phyloP scores from a whole-genome alignment of 2,888 invertebrate genomes.

The Sinopyrophorus schimmeli region DNA sequence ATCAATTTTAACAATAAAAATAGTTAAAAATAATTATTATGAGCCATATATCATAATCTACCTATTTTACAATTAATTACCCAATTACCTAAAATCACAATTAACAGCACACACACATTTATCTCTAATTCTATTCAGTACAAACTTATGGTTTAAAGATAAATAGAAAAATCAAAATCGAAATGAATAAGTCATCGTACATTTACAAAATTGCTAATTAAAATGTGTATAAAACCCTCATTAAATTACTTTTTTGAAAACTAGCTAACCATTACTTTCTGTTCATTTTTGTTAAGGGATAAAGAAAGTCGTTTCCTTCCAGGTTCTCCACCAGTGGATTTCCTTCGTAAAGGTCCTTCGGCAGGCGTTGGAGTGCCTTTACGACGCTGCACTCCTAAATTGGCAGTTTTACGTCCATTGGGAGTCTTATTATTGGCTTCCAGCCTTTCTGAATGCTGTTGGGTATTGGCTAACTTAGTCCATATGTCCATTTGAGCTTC shows the following conservation, averaged over 20 bases:
- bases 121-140: conserved; percentile 13
- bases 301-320: conserved; percentile 57
- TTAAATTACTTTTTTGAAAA: conserved; percentile 15
- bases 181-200: not conserved
- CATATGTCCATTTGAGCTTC: conserved; percentile 67
- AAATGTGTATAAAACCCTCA: not conserved
- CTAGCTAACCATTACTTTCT: conserved; percentile 38
- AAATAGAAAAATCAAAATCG: too few species aligned
- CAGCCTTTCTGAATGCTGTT: conserved; percentile 44
- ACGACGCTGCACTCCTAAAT: conserved; percentile 49
- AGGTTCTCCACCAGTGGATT: conserved; percentile 49
- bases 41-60: not conserved
- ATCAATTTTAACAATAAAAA: too few species aligned
- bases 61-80: conserved; percentile 7
- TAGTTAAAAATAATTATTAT: not conserved
- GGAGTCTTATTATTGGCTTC: conserved; percentile 30
- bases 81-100: conserved; percentile 11
- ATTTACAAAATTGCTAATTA: not conserved
- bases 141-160: conserved; percentile 9
- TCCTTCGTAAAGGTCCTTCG: conserved; percentile 52
- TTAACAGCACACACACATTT: conserved; percentile 2
- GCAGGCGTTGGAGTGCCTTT: conserved; percentile 51
- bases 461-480: conserved; percentile 59
- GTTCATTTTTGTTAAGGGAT: conserved; percentile 54
- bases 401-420: conserved; percentile 49